phyloP scores from a whole-genome alignment of 2,797 vertebrate species.

The Spinus pinus region DNA sequence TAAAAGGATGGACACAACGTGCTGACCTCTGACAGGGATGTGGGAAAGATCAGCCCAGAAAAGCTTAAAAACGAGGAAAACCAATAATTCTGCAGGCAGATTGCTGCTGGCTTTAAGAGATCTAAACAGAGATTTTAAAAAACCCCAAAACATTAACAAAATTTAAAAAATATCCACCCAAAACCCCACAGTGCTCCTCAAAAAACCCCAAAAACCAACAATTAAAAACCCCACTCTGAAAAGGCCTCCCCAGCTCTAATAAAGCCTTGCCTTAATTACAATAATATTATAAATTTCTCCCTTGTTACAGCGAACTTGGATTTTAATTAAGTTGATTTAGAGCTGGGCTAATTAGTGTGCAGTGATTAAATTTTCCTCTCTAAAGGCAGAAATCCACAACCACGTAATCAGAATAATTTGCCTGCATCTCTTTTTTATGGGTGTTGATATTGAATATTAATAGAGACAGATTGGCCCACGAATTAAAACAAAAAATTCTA shows the following conservation, averaged over 20 bases:
- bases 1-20: fast-evolving
- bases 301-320: not conserved
- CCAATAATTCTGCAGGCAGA: not conserved
- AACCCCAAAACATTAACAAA: not conserved
- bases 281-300: not conserved
- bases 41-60: not conserved
- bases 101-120: not conserved
- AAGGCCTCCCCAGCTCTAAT: not conserved
- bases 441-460: fast-evolving
- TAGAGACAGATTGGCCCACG: fast-evolving
- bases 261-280: not conserved
- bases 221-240: fast-evolving
- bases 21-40: fast-evolving
- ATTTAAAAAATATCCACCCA: fast-evolving
- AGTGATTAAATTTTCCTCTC: not conserved
- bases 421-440: not conserved
- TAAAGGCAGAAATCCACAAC: not conserved
- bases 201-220: fast-evolving
- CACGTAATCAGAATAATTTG: fast-evolving
- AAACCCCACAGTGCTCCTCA: fast-evolving
- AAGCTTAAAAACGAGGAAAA: not conserved
- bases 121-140: not conserved
- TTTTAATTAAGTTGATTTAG: not conserved
- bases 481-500: not conserved
- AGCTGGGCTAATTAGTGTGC: not conserved